phyloP scores from a whole-genome alignment of 2,113 vertebrate species.

The Calypte anna region DNA sequence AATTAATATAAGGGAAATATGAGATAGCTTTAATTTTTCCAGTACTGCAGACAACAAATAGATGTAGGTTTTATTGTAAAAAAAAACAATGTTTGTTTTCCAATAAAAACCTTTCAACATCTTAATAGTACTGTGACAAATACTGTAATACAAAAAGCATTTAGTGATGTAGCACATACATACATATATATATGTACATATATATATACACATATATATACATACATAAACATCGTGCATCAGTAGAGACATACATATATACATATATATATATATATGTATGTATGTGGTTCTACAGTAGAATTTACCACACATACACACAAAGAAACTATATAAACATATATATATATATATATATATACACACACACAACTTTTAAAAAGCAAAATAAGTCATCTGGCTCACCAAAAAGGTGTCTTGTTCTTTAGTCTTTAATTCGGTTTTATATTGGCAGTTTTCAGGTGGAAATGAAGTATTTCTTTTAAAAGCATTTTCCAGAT shows the following conservation, averaged over 20 bases:
- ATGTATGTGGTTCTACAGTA: background rate
- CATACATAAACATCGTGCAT: background rate
- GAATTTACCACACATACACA: background rate
- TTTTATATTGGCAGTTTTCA: slow-evolving; percentile 7
- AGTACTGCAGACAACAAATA: background rate
- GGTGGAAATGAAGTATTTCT: background rate
- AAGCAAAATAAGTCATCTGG: background rate
- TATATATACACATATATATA: background rate
- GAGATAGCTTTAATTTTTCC: background rate
- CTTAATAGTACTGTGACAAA: background rate
- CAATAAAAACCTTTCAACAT: background rate
- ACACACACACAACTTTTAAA: background rate
- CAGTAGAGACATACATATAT: background rate
- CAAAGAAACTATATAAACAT: background rate
- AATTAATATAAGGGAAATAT: background rate
- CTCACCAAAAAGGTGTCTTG: background rate
- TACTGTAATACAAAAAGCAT: background rate
- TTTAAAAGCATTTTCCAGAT: slow-evolving; percentile 34
- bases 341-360: no score
- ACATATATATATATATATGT: background rate
- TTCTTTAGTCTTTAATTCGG: background rate
- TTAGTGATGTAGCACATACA: background rate
- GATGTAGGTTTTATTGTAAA: background rate
- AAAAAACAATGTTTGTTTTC: background rate
- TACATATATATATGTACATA: background rate